Evolutionary conservation across 2,113 vertebrate genomes (phyloP).

Genomic region (Tachuris rubrigastra): DNA sequence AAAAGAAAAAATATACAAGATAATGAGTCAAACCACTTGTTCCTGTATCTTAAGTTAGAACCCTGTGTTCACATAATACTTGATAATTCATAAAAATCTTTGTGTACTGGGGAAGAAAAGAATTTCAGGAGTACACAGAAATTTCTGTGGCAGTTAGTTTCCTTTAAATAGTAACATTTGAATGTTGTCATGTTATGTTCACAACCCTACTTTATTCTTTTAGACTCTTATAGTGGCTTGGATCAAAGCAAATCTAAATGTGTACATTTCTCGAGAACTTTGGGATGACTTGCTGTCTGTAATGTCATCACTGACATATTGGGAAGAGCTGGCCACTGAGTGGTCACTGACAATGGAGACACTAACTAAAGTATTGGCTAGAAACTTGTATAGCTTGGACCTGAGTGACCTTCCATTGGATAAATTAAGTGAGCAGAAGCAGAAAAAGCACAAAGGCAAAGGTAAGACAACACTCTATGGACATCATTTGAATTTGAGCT

Average conservation of each 20-base stretch:
- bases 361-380: constrained; percentile 96
- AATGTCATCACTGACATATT: constrained; percentile 93
- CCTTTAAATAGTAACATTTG: neutral
- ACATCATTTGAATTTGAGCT: neutral
- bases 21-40: neutral
- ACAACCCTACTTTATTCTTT: constrained; percentile 54
- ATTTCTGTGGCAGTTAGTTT: neutral
- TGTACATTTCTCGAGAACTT: constrained; percentile 95
- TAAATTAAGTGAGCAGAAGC: constrained; percentile 98
- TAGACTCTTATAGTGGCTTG: constrained; percentile 99
- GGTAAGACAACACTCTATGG: constrained; percentile 73
- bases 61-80: neutral
- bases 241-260: constrained; percentile 98
- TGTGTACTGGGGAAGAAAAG: neutral
- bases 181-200: neutral
- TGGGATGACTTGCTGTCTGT: constrained; percentile 97
- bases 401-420: constrained; percentile 94
- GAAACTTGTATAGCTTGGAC: constrained; percentile 95
- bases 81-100: neutral
- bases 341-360: constrained; percentile 99
- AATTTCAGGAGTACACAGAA: neutral
- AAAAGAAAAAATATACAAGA: neutral
- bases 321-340: constrained; percentile 98
- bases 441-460: constrained; percentile 99
- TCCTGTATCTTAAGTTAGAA: neutral